phyloP scores from a whole-genome alignment of 2,888 invertebrate species.

The Dasypolia templi region DNA sequence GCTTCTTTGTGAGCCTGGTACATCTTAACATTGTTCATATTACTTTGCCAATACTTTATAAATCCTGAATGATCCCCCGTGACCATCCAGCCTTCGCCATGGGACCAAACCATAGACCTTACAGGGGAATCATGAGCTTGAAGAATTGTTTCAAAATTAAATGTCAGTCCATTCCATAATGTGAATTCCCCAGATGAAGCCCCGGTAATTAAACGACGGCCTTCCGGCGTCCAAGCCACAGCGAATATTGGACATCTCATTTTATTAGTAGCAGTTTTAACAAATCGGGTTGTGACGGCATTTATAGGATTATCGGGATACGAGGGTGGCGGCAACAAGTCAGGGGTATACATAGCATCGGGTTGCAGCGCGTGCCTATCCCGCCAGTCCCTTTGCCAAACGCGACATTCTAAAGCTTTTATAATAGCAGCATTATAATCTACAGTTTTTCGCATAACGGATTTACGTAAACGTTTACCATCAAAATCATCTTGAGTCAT shows the following conservation, averaged over 20 bases:
- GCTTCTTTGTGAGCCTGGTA: constrained; percentile 99
- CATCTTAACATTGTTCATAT: constrained; percentile 99
- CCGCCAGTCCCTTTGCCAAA: constrained; percentile 98
- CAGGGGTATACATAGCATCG: constrained; percentile 98
- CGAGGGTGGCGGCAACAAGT: constrained; percentile 98
- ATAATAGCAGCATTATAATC: constrained; percentile 99
- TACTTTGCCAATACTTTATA: constrained; percentile 99
- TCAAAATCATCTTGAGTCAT: constrained; percentile 97
- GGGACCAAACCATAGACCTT: constrained; percentile 99
- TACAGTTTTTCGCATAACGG: constrained; percentile 99
- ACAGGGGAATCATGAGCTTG: constrained; percentile 99
- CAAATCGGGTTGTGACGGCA: constrained; percentile 98
- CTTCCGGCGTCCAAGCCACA: constrained; percentile 99
- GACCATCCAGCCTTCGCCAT: constrained; percentile 99
- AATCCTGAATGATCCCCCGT: constrained; percentile 99
- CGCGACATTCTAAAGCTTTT: constrained; percentile 96
- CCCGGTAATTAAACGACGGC: constrained; percentile 98
- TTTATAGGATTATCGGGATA: constrained; percentile 99
- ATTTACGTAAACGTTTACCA: constrained; percentile 98
- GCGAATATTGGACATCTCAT: constrained; percentile 99
- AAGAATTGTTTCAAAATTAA: constrained; percentile 99
- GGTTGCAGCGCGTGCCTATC: constrained; percentile 97
- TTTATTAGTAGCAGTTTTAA: constrained; percentile 99
- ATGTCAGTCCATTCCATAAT: constrained; percentile 99
- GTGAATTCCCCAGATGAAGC: constrained; percentile 99